Conservation (phyloP, 1,140 invertebrate species). For the Drosophila nigrodunni region DNA sequence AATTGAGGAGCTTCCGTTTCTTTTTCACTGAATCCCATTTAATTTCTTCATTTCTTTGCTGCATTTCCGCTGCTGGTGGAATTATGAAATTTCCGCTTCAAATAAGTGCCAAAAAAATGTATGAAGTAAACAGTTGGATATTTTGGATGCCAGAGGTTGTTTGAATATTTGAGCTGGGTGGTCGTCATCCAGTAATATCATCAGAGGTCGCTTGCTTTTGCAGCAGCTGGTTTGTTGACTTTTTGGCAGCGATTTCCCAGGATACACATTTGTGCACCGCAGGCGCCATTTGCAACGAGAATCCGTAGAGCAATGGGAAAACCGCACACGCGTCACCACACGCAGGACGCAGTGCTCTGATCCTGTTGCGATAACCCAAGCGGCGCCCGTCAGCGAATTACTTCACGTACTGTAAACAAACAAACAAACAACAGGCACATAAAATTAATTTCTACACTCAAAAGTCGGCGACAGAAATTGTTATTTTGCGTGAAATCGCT, state of each 20-base stretch:
- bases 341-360: constrained; percentile 22
- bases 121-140: constrained; percentile 7
- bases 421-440: constrained; percentile 61
- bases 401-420: constrained; percentile 76
- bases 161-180: constrained; percentile 13
- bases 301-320: constrained; percentile 22
- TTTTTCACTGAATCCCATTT: not conserved
- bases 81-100: constrained; percentile 46
- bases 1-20: constrained; percentile 32
- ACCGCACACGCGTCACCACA: constrained; percentile 48
- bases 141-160: constrained; percentile 8
- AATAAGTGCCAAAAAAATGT: constrained; percentile 47
- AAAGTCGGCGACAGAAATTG: constrained; percentile 61
- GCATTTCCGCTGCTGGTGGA: constrained; percentile 59
- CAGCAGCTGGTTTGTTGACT: constrained; percentile 46
- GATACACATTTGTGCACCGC: constrained; percentile 32
- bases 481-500: constrained; percentile 74
- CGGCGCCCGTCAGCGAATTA: constrained; percentile 69
- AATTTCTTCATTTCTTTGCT: constrained; percentile 32
- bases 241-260: constrained; percentile 47
- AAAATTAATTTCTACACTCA: constrained; percentile 77
- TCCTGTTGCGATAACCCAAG: constrained; percentile 40
- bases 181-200: constrained; percentile 17
- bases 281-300: constrained; percentile 41
- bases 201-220: not conserved